A percentile compares a stretch with the other conserved stretches of the same genome.
phyloP scores from a whole-genome alignment of 2,113 vertebrate genomes.

The Chamaetylas fuelleborni region DNA sequence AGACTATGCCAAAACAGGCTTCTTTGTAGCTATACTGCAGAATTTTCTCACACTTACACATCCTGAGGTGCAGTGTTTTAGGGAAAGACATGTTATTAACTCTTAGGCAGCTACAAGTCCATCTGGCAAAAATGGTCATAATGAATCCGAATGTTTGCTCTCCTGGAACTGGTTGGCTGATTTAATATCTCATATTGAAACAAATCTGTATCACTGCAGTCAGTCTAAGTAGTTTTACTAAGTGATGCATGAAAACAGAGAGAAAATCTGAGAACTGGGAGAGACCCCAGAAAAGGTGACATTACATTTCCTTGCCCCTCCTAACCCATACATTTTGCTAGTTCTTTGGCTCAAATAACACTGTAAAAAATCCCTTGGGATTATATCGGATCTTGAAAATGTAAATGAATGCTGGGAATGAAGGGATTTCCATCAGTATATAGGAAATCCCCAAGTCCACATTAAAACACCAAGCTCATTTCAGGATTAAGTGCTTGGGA shows the following conservation, averaged over 20 bases:
- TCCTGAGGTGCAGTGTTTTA: neutral
- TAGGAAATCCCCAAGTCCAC: neutral
- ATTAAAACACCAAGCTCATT: neutral
- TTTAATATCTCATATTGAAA: neutral
- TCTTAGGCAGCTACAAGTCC: neutral
- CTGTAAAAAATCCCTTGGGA: neutral
- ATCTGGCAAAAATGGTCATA: neutral
- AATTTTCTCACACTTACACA: neutral
- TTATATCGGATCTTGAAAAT: neutral
- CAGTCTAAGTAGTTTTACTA: neutral
- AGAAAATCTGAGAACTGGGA: neutral
- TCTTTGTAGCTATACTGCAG: neutral
- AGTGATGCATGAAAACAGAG: neutral
- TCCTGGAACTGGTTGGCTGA: neutral
- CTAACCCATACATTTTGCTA: neutral
- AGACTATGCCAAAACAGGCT: neutral
- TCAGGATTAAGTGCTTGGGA: neutral
- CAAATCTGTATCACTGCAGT: neutral
- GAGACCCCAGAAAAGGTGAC: neutral
- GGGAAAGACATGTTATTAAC: neutral
- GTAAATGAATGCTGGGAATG: neutral
- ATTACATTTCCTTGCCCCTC: accelerated
- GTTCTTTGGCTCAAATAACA: neutral
- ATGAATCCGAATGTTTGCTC: neutral
- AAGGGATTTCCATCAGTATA: neutral